Conservation (phyloP, 2,797 vertebrate species). For the Labroides dimidiatus region DNA sequence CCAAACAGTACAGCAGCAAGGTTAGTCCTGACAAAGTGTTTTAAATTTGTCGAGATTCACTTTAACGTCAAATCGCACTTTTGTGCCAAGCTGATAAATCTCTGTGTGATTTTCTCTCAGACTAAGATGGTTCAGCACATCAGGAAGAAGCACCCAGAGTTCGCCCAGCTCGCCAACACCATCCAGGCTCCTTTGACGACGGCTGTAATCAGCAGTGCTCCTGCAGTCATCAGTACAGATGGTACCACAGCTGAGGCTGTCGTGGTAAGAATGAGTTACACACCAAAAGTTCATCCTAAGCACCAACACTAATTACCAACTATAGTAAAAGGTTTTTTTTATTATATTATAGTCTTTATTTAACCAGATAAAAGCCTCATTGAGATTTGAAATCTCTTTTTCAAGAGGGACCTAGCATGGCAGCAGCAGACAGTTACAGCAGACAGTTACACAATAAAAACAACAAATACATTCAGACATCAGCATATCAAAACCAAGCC, state of each 20-base stretch:
- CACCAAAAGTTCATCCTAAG: neutral
- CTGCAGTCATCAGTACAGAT: slow-evolving; percentile 90
- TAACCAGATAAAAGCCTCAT: too few relatives aligned
- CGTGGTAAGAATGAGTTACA: slow-evolving; percentile 86
- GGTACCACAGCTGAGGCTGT: slow-evolving; percentile 90
- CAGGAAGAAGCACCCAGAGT: slow-evolving; percentile 97
- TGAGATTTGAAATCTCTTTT: too few relatives aligned
- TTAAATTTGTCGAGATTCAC: too few relatives aligned
- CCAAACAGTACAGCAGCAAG: slow-evolving; percentile 99
- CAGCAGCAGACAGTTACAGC: too few relatives aligned
- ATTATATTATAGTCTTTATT: too few relatives aligned
- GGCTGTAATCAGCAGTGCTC: slow-evolving; percentile 90
- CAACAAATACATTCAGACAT: too few relatives aligned
- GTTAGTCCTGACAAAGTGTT: slow-evolving; percentile 64
- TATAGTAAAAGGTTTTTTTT: too few relatives aligned
- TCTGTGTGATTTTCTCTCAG: slow-evolving; percentile 69
- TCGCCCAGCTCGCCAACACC: slow-evolving; percentile 87
- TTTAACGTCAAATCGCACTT: neutral
- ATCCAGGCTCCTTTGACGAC: slow-evolving; percentile 89
- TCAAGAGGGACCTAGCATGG: too few relatives aligned
- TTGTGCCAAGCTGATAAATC: neutral
- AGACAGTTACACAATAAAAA: too few relatives aligned
- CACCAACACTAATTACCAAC: neutral
- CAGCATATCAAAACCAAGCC: too few relatives aligned
- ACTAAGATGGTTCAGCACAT: slow-evolving; percentile 99